Evolutionary conservation across 2,888 invertebrate species (phyloP).

Genomic region (Diabrotica balteata): DNA sequence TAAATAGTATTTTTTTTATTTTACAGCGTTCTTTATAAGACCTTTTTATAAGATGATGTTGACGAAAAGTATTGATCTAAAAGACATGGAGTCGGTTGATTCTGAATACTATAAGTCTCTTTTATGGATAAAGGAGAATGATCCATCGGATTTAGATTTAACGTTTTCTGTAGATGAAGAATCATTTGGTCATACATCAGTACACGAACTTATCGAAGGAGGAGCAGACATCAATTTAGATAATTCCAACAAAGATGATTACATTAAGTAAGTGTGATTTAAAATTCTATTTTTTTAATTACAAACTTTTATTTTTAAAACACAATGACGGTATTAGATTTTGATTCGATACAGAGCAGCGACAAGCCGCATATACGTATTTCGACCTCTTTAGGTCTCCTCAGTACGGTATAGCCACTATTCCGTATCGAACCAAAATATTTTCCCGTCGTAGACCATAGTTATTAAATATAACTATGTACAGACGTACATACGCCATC

Average conservation of each 20-base stretch:
- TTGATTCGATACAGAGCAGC: too few species aligned
- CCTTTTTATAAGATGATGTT: slow-evolving; percentile 99
- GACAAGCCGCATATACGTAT: too few species aligned
- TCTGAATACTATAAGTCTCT: slow-evolving; percentile 98
- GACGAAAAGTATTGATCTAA: slow-evolving; percentile 88
- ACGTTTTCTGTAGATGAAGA: slow-evolving; percentile 98
- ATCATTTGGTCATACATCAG: slow-evolving; percentile 92
- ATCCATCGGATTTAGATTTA: slow-evolving; percentile 91
- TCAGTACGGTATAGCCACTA: too few species aligned
- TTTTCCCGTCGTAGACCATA: too few species aligned
- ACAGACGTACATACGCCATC: too few species aligned
- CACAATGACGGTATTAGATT: too few species aligned
- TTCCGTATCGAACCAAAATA: too few species aligned
- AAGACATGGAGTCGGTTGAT: slow-evolving; percentile 99
- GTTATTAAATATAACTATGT: too few species aligned
- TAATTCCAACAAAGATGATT: slow-evolving; percentile 95
- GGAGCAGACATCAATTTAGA: slow-evolving; percentile 91
- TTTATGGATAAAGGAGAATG: slow-evolving; percentile 95
- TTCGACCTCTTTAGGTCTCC: too few species aligned
- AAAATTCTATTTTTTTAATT: too few species aligned
- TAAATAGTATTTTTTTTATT: slow-evolving; percentile 8
- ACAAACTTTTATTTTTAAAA: too few species aligned
- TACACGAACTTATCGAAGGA: slow-evolving; percentile 88
- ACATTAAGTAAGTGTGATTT: slow-evolving; percentile 79
- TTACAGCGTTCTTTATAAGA: slow-evolving; percentile 95